Percentiles rank a stretch among this genome's conserved stretches.
phyloP scores from a whole-genome alignment of 1,140 invertebrate genomes.

The Drosophila pseudoobscura region DNA sequence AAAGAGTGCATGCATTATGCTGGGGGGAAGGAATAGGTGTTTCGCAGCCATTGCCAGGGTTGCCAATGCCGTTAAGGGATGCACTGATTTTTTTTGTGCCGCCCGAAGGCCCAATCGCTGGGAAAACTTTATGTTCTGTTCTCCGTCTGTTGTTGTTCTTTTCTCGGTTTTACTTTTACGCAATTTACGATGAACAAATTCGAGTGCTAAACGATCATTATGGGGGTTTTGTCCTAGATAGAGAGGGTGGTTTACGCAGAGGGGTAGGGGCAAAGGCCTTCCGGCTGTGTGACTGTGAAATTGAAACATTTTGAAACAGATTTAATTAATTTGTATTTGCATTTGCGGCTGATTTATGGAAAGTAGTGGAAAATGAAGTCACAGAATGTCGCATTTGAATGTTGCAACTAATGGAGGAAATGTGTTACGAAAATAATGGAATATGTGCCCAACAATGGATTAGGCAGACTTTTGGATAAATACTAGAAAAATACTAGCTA shows the following conservation, averaged over 20 bases:
- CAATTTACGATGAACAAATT: slow-evolving; percentile 46
- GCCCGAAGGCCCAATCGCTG: slow-evolving; percentile 35
- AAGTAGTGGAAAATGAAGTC: not conserved
- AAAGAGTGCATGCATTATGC: slow-evolving; percentile 12
- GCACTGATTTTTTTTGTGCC: slow-evolving; percentile 24
- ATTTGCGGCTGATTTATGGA: not conserved
- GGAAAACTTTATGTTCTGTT: slow-evolving; percentile 36
- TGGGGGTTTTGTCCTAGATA: slow-evolving; percentile 38
- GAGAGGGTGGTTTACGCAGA: slow-evolving; percentile 9
- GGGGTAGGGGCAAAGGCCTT: slow-evolving; percentile 22
- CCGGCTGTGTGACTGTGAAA: slow-evolving; percentile 25
- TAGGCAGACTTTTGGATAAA: not conserved
- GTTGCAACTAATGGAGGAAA: not conserved
- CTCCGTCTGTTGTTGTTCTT: slow-evolving; percentile 39
- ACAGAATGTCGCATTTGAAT: too few relatives aligned
- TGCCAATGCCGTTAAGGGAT: slow-evolving; percentile 57
- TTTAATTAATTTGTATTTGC: slow-evolving; percentile 39
- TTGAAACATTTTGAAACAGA: slow-evolving; percentile 31
- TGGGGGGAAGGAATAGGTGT: not conserved
- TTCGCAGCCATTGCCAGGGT: slow-evolving; percentile 3
- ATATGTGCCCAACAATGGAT: not conserved
- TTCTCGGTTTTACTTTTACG: slow-evolving; percentile 20
- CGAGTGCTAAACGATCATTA: slow-evolving; percentile 77
- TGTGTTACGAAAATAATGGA: not conserved
- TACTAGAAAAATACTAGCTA: not conserved